These are phyloP conservation scores for Allobates femoralis DNA, from an alignment of 2,797 vertebrate species.

Conservation along the genomic window DNA sequence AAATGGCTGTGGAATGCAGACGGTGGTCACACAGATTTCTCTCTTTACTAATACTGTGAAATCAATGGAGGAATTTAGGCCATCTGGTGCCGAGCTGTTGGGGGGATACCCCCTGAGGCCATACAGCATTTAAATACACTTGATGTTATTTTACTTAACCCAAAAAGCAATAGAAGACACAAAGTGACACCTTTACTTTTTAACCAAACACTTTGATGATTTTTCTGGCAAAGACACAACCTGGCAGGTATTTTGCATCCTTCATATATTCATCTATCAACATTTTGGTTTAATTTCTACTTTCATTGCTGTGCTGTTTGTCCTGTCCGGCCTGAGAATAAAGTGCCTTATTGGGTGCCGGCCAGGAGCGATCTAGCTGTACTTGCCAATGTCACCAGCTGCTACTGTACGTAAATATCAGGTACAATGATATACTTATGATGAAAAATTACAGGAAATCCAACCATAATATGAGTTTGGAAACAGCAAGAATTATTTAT, in stretches of 20 bases:
- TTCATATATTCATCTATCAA: conserved; percentile 28
- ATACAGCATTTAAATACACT: conserved; percentile 36
- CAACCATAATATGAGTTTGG: not conserved
- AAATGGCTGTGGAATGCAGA: conserved; percentile 60
- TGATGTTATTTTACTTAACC: conserved; percentile 41
- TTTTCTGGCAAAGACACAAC: conserved; percentile 20
- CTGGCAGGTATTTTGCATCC: conserved; percentile 24
- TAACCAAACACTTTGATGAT: conserved; percentile 36
- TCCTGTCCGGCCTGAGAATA: conserved; percentile 27
- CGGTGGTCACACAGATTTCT: conserved; percentile 54
- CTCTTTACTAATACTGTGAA: conserved; percentile 52
- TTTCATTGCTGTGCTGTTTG: conserved; percentile 39
- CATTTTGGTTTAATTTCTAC: conserved; percentile 34
- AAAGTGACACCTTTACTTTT: conserved; percentile 44
- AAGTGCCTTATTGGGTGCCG: conserved; percentile 37
- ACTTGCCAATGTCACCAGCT: conserved; percentile 51
- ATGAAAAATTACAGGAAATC: conserved; percentile 24
- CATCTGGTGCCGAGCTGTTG: conserved; percentile 52
- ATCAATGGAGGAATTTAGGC: conserved; percentile 54
- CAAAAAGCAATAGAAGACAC: conserved; percentile 25
- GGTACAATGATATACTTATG: conserved; percentile 32
- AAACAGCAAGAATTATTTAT: not conserved
- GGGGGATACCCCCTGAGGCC: conserved; percentile 41
- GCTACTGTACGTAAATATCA: conserved; percentile 48
- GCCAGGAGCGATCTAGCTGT: conserved; percentile 39